These are phyloP conservation scores for Drosophila sulfurigaster DNA, from an alignment of 1,140 invertebrate genomes.

Conservation along the genomic window DNA sequence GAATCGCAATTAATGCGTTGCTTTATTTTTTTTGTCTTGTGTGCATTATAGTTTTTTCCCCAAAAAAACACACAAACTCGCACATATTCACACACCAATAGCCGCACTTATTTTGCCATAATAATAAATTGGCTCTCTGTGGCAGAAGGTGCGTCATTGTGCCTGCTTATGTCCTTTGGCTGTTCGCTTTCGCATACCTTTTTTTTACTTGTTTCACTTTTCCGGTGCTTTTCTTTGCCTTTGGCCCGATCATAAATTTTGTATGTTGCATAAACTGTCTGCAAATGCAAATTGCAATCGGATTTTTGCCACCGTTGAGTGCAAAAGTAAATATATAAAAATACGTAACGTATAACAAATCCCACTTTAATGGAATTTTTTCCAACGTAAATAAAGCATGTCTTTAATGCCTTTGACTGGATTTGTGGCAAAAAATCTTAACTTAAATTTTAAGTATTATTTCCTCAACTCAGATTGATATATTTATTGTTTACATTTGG, in stretches of 20 bases:
- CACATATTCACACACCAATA: slow-evolving; percentile 16
- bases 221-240: not conserved
- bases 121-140: slow-evolving; percentile 41
- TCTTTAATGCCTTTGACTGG: slow-evolving; percentile 19
- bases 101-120: slow-evolving; percentile 49
- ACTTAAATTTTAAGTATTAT: not conserved
- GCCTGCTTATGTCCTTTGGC: slow-evolving; percentile 27
- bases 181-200: slow-evolving; percentile 4
- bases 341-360: slow-evolving; percentile 19
- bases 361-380: slow-evolving; percentile 15
- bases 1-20: slow-evolving; percentile 78
- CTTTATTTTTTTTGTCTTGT: slow-evolving; percentile 68
- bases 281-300: slow-evolving; percentile 41
- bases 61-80: not conserved
- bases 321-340: slow-evolving; percentile 21
- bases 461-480: too few species aligned
- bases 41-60: slow-evolving; percentile 32
- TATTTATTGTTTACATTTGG: too few species aligned
- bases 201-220: not conserved
- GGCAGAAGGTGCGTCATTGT: slow-evolving; percentile 7
- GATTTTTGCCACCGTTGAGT: not conserved
- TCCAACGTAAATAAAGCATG: slow-evolving; percentile 23
- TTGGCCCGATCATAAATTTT: slow-evolving; percentile 39
- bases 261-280: slow-evolving; percentile 33
- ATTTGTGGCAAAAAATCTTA: not conserved